phyloP scores from a whole-genome alignment of 2,888 invertebrate genomes.

The Octonoba sinensis region DNA sequence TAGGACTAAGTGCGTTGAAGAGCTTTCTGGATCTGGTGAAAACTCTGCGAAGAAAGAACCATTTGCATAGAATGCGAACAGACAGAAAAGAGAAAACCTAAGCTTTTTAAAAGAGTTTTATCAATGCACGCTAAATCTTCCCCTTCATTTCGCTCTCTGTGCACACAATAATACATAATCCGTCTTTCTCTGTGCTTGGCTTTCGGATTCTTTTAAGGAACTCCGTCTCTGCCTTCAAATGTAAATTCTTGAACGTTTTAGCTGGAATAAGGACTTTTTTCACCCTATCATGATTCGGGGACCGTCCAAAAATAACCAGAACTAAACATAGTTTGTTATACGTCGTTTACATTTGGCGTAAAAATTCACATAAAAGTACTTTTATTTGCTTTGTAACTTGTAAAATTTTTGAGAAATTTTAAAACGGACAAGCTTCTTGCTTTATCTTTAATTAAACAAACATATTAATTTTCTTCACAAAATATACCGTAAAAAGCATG shows the following conservation, averaged over 20 bases:
- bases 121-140: slow-evolving; percentile 36
- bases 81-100: slow-evolving; percentile 11
- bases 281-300: not conserved
- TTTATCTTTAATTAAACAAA: too few species aligned
- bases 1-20: slow-evolving; percentile 36
- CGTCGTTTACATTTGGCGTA: too few species aligned
- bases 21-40: not conserved
- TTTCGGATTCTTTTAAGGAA: slow-evolving; percentile 36
- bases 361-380: too few species aligned
- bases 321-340: too few species aligned
- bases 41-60: not conserved
- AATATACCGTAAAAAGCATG: too few species aligned
- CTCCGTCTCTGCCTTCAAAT: slow-evolving; percentile 28
- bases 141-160: slow-evolving; percentile 20
- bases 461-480: too few species aligned
- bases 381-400: too few species aligned
- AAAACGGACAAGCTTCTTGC: too few species aligned
- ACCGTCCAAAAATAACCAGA: not conserved
- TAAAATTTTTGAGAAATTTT: too few species aligned
- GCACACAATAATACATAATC: slow-evolving; percentile 47
- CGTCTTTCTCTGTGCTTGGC: slow-evolving; percentile 32
- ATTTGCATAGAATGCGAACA: slow-evolving; percentile 34
- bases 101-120: slow-evolving; percentile 48
- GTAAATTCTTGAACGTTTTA: slow-evolving; percentile 31
- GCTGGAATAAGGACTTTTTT: slow-evolving; percentile 2